A percentile compares a stretch with the other conserved stretches of the same genome.
Evolutionary conservation across 2,888 invertebrate genomes (phyloP).

Genomic region (Paralinhomoeus sp.): DNA sequence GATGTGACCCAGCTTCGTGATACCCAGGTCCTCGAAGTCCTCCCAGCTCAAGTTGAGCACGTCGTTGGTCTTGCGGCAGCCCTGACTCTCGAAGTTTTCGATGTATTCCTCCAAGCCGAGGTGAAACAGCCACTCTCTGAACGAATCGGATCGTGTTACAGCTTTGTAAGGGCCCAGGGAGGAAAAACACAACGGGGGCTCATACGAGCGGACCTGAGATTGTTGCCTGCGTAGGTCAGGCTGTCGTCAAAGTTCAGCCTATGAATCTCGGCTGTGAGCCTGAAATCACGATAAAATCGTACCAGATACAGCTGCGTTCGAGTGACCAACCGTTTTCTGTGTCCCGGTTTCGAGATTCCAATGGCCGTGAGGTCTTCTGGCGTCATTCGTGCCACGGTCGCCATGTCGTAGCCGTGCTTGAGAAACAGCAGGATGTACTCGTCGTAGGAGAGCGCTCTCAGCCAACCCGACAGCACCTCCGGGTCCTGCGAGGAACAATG

Average conservation of each 20-base stretch:
- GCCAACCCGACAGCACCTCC: constrained; percentile 75
- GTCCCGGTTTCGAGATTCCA: constrained; percentile 82
- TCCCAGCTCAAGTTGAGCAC: constrained; percentile 92
- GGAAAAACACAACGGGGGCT: background rate
- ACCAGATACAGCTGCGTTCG: no score
- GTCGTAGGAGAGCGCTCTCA: constrained; percentile 74
- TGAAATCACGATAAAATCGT: constrained; percentile 13
- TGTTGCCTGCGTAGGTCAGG: constrained; percentile 26
- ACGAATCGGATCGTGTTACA: no score
- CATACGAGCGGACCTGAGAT: no score
- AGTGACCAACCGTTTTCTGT: constrained; percentile 43
- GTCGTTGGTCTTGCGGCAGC: constrained; percentile 52
- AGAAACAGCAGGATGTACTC: constrained; percentile 80
- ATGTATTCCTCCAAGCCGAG: constrained; percentile 76
- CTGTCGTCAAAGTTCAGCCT: constrained; percentile 36
- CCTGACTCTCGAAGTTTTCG: constrained; percentile 65
- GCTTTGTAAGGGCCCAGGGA: no score
- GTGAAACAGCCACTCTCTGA: constrained; percentile 62
- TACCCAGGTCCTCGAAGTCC: constrained; percentile 78
- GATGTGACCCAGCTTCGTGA: constrained; percentile 56
- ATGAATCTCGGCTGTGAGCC: constrained; percentile 82
- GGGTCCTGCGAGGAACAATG: constrained; percentile 45
- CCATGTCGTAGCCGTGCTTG: constrained; percentile 85
- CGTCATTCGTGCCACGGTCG: constrained; percentile 94
- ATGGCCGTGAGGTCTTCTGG: constrained; percentile 55